phyloP scores from a whole-genome alignment of 2,888 invertebrate species.

The Apamea crenata region DNA sequence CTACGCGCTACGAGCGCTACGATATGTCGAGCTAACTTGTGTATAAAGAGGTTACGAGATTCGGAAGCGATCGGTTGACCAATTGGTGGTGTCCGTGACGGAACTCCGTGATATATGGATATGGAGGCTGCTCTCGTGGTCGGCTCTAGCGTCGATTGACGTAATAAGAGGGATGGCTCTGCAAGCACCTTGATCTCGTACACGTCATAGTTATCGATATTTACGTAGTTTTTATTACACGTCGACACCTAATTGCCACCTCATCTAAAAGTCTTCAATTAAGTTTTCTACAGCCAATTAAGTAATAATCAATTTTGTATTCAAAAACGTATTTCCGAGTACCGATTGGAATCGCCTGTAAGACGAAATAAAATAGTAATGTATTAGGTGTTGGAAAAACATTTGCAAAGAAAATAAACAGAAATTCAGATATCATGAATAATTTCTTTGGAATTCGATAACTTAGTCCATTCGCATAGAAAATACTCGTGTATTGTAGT shows the following conservation, averaged over 20 bases:
- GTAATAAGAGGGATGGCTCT: background rate
- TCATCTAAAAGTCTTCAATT: background rate
- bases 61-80: conserved; percentile 18
- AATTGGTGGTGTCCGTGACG: conserved; percentile 14
- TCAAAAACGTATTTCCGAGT: background rate
- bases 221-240: background rate
- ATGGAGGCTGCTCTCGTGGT: background rate
- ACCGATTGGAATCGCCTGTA: background rate
- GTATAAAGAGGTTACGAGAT: background rate
- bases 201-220: background rate
- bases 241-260: no score
- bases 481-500: conserved; percentile 16
- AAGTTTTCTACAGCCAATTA: background rate
- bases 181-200: background rate
- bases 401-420: conserved; percentile 10
- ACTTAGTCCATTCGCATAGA: conserved; percentile 11
- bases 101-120: conserved; percentile 12
- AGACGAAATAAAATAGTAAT: background rate
- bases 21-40: conserved; percentile 13
- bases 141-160: background rate
- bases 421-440: conserved; percentile 20
- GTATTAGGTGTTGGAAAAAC: background rate
- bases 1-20: conserved; percentile 46
- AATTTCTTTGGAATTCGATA: conserved; percentile 26
- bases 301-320: background rate